Percentiles rank a stretch among this genome's conserved stretches.
Evolutionary conservation across 2,113 vertebrate species (phyloP).

Genomic region (Eulemur macaco): DNA sequence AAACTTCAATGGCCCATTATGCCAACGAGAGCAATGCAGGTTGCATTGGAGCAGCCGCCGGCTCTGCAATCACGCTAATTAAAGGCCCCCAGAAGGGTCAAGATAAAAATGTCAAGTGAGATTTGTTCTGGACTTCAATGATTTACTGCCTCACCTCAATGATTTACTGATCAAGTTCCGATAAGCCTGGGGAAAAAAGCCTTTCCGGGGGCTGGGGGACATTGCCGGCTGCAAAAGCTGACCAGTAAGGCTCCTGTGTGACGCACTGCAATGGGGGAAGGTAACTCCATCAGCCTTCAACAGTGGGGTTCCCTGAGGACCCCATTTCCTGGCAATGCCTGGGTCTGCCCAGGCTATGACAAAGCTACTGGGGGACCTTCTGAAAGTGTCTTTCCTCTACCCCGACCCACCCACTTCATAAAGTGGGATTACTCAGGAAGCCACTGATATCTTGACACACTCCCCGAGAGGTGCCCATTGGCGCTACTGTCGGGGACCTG

Average conservation of each 20-base stretch:
- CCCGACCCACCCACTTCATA: background rate
- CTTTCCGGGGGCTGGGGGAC: background rate
- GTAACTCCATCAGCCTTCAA: background rate
- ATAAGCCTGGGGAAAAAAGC: constrained; percentile 19
- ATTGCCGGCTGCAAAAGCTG: background rate
- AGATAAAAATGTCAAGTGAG: constrained; percentile 79
- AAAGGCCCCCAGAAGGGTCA: constrained; percentile 83
- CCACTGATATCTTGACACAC: background rate
- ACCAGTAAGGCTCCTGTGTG: no score
- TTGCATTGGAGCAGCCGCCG: constrained; percentile 50
- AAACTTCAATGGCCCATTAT: constrained; percentile 77
- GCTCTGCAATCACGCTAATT: constrained; percentile 80
- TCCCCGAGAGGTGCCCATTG: background rate
- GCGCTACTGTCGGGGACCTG: background rate
- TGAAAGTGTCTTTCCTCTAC: background rate
- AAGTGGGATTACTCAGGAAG: background rate
- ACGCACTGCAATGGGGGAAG: accelerated
- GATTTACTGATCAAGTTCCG: constrained; percentile 59
- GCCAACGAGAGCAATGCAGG: constrained; percentile 74
- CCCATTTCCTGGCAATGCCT: background rate
- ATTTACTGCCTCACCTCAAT: constrained; percentile 66
- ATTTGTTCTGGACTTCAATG: constrained; percentile 78
- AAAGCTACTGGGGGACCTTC: background rate
- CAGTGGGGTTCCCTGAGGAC: background rate
- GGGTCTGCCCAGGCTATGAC: background rate